Conservation (phyloP, 2,888 invertebrate species). For the Choristoneura rosaceana region DNA sequence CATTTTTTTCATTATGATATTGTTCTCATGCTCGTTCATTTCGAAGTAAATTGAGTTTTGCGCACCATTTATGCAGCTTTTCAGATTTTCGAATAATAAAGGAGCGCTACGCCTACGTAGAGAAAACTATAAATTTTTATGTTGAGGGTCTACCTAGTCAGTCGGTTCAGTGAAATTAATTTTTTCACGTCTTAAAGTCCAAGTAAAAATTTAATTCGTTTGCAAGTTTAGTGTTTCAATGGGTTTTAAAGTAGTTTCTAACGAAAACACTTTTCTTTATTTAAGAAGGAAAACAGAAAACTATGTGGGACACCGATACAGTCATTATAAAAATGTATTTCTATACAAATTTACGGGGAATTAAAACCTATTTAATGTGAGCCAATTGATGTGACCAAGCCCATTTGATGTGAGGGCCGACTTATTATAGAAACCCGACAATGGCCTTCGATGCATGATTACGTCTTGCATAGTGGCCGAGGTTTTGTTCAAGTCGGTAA, state of each 20-base stretch:
- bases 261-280: neutral
- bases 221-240: neutral
- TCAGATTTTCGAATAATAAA: constrained; percentile 41
- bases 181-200: constrained; percentile 43
- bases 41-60: too few relatives aligned
- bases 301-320: too few relatives aligned
- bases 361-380: too few relatives aligned
- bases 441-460: too few relatives aligned
- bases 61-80: neutral
- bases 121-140: constrained; percentile 40
- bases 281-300: too few relatives aligned
- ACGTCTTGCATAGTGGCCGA: neutral
- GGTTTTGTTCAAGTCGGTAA: neutral
- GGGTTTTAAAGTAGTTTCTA: neutral
- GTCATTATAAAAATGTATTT: too few relatives aligned
- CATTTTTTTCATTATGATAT: neutral
- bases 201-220: constrained; percentile 46
- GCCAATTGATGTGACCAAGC: too few relatives aligned
- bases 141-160: neutral
- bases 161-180: neutral
- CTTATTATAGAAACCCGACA: too few relatives aligned
- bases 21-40: neutral
- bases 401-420: too few relatives aligned
- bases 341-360: too few relatives aligned
- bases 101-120: constrained; percentile 44